Conservation (phyloP, 2,113 vertebrate genomes). For the Oenanthe oenanthe region DNA sequence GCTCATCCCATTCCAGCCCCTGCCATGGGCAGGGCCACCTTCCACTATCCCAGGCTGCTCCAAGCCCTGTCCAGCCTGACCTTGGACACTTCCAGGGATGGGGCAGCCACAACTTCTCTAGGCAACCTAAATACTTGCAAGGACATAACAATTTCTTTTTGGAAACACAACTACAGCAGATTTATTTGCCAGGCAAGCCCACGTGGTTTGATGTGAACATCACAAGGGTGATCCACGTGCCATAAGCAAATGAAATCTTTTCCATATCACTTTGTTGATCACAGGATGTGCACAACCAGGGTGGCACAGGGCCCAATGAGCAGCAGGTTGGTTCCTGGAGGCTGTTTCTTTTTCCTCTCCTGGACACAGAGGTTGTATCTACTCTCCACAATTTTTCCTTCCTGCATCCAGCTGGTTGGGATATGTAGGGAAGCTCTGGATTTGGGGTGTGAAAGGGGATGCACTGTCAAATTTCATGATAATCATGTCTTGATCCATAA, state of each 20-base stretch:
- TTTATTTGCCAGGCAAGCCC: neutral
- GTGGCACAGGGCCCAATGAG: fast-evolving
- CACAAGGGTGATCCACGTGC: neutral
- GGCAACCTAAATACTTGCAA: neutral
- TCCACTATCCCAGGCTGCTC: neutral
- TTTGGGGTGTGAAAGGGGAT: neutral
- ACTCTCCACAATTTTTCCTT: neutral
- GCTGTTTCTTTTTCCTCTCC: neutral
- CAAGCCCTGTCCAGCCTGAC: neutral
- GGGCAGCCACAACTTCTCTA: neutral
- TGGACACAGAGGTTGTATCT: neutral
- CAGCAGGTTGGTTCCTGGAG: neutral
- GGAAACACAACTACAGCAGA: neutral
- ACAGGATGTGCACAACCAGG: neutral
- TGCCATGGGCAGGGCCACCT: neutral
- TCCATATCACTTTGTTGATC: neutral
- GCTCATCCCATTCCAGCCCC: neutral
- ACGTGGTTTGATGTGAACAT: neutral
- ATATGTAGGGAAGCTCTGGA: fast-evolving
- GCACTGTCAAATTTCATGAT: neutral
- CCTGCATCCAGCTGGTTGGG: neutral
- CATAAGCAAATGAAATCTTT: neutral
- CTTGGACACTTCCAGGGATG: neutral
- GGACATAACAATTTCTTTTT: neutral
- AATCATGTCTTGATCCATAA: neutral